phyloP scores from a whole-genome alignment of 1,140 invertebrate species.

The Sinonovacula constricta region DNA sequence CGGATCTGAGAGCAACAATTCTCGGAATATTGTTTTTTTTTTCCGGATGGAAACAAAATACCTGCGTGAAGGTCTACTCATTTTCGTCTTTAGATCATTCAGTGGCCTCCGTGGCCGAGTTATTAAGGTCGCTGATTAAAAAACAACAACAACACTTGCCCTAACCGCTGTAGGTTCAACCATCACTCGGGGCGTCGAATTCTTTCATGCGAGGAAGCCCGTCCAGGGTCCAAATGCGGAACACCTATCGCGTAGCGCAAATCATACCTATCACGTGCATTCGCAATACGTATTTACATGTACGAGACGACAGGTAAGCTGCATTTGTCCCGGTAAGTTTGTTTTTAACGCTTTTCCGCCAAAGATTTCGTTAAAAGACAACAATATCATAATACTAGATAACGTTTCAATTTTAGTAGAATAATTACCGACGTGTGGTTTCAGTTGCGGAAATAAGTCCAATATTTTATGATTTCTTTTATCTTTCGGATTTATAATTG shows the following conservation, averaged over 20 bases:
- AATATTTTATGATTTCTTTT: no score
- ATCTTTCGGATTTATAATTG: no score
- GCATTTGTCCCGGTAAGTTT: no score
- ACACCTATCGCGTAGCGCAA: no score
- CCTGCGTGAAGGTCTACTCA: constrained; percentile 5
- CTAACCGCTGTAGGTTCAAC: constrained; percentile 17
- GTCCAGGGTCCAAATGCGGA: constrained; percentile 29
- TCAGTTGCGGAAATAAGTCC: no score
- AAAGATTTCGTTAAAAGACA: no score
- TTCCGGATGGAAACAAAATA: constrained; percentile 9
- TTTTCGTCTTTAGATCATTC: constrained; percentile 30
- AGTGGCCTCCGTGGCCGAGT: constrained; percentile 5
- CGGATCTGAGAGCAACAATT: constrained; percentile 24
- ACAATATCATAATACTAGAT: no score
- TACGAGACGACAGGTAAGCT: no score
- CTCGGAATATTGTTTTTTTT: constrained; percentile 25
- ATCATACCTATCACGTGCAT: constrained; percentile 17
- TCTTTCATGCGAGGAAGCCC: constrained; percentile 24
- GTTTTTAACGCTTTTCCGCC: no score
- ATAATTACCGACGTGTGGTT: no score
- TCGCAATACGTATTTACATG: constrained; percentile 7
- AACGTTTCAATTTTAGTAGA: no score
- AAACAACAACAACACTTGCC: constrained; percentile 15
- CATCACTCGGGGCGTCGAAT: constrained; percentile 17
- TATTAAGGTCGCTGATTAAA: constrained; percentile 11